Percentiles rank a stretch among this genome's conserved stretches.
phyloP scores from a whole-genome alignment of 2,888 invertebrate genomes.

The Aleiodes leptofemur region DNA sequence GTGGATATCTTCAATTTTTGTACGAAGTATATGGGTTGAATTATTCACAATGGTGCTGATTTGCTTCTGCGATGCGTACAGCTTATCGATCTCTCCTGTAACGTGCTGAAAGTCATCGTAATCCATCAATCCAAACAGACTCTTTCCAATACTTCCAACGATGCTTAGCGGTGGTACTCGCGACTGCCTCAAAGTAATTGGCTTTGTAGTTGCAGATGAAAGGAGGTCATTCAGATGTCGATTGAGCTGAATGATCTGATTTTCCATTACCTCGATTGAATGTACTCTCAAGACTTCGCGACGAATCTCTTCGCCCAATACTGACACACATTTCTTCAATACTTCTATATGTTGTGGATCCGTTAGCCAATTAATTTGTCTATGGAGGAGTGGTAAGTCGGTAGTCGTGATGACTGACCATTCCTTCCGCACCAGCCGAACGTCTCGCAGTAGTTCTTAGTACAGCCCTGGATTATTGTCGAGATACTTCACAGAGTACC shows the following conservation, averaged over 20 bases:
- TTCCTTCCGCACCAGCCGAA: slow-evolving; percentile 8
- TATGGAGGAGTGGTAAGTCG: not conserved
- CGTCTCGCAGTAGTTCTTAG: not conserved
- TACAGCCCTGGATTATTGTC: slow-evolving; percentile 2
- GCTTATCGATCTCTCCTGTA: not conserved
- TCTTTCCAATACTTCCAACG: not conserved
- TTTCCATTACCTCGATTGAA: not conserved
- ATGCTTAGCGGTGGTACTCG: not conserved
- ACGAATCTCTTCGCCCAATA: not conserved
- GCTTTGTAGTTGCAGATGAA: not conserved
- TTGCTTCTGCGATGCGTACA: not conserved
- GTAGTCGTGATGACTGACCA: not conserved
- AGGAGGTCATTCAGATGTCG: not conserved
- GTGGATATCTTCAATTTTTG: not conserved
- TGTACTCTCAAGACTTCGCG: not conserved
- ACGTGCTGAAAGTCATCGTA: not conserved
- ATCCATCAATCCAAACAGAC: slow-evolving; percentile 5
- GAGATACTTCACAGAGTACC: not conserved
- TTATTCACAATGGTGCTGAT: slow-evolving; percentile 2
- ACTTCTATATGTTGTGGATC: not conserved
- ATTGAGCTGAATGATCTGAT: not conserved
- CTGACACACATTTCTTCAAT: not conserved
- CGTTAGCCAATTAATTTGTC: not conserved
- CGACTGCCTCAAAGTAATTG: too few species aligned
- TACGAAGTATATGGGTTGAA: slow-evolving; percentile 5